Evolutionary conservation across 2,888 invertebrate genomes (phyloP).

Genomic region (Scaeva pyrastri): DNA sequence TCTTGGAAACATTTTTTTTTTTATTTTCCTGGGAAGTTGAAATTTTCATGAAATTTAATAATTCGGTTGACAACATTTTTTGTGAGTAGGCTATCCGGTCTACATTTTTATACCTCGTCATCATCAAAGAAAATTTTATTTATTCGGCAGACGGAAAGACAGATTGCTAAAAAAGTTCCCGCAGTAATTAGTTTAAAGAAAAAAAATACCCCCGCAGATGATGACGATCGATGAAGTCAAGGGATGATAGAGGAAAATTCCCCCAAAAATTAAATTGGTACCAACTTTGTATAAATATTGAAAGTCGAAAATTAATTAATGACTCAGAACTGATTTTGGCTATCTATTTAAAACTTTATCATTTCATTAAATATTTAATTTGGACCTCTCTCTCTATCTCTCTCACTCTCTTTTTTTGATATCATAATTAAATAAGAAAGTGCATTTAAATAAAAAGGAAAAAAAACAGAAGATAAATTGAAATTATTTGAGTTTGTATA

Average conservation of each 20-base stretch:
- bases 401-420: neutral
- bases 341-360: slow-evolving; percentile 62
- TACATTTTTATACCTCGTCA: neutral
- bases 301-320: slow-evolving; percentile 49
- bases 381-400: neutral
- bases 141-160: slow-evolving; percentile 1
- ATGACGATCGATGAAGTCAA: neutral
- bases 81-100: no score
- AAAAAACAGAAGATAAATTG: slow-evolving; percentile 26
- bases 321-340: slow-evolving; percentile 64
- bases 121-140: slow-evolving; percentile 35
- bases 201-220: slow-evolving; percentile 4
- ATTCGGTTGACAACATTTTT: slow-evolving; percentile 17
- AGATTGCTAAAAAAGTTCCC: slow-evolving; percentile 1
- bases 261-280: neutral
- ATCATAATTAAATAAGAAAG: slow-evolving; percentile 65
- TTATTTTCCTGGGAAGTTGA: slow-evolving; percentile 31
- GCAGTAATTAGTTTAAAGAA: slow-evolving; percentile 40
- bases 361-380: slow-evolving; percentile 22
- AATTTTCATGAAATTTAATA: slow-evolving; percentile 7
- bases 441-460: slow-evolving; percentile 57
- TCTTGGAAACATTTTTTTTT: slow-evolving; percentile 28
- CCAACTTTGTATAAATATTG: neutral
- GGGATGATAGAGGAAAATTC: slow-evolving; percentile 7
- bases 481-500: neutral